Conservation (phyloP, 2,888 invertebrate genomes). For the Ceraclea dissimilis region DNA sequence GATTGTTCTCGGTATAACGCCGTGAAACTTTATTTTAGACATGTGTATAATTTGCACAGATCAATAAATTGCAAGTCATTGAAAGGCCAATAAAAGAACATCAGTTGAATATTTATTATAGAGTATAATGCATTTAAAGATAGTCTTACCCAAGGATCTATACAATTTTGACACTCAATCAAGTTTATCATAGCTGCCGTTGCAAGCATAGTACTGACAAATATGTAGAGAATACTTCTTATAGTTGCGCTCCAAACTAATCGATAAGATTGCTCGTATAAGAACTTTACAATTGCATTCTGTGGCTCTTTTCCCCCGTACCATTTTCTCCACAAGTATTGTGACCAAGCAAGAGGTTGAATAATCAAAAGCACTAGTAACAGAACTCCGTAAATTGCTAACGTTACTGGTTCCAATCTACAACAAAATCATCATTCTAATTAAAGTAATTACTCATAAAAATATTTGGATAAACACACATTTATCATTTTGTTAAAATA, state of each 20-base stretch:
- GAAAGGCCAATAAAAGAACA: no score
- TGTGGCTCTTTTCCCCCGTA: conserved; percentile 49
- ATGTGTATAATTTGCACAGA: neutral
- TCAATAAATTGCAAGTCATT: no score
- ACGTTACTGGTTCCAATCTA: conserved; percentile 35
- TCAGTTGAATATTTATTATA: no score
- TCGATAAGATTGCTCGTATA: conserved; percentile 54
- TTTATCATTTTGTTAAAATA: no score
- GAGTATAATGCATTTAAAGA: no score
- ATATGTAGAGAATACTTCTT: conserved; percentile 58
- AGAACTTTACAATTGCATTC: conserved; percentile 42
- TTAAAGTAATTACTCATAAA: neutral
- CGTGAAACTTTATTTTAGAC: neutral
- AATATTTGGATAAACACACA: no score
- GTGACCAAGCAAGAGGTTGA: conserved; percentile 68
- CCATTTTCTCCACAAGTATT: conserved; percentile 57
- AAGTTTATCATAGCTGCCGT: conserved; percentile 61
- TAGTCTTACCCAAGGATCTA: conserved; percentile 44
- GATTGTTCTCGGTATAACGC: no score
- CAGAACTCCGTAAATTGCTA: conserved; percentile 41
- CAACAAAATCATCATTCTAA: conserved; percentile 10
- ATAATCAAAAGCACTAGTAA: conserved; percentile 45
- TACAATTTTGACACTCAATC: conserved; percentile 42
- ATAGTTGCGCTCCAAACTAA: conserved; percentile 57
- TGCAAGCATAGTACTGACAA: conserved; percentile 57